A percentile compares a stretch with the other conserved stretches of the same genome.
Evolutionary conservation across 2,888 invertebrate species (phyloP).

Genomic region (Sclerodermus sp.): DNA sequence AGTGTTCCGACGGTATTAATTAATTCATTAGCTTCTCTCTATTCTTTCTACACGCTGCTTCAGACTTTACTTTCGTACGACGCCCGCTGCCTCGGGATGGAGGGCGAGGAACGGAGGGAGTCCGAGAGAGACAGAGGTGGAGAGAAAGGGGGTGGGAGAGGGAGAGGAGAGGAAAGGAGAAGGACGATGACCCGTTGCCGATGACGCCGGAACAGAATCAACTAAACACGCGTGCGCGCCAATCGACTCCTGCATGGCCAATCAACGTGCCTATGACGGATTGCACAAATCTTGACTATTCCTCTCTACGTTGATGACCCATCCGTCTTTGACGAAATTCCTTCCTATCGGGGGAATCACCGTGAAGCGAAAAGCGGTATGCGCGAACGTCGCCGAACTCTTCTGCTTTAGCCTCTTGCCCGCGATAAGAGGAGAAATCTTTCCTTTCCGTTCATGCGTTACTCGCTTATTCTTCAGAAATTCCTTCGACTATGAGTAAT

Average conservation of each 20-base stretch:
- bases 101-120: slow-evolving; percentile 1
- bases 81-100: not conserved
- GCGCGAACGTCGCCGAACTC: no score
- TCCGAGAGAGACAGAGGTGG: slow-evolving; percentile 10
- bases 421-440: no score
- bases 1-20: not conserved
- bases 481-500: no score
- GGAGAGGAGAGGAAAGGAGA: slow-evolving; percentile 15
- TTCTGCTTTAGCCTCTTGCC: no score
- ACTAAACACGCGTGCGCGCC: slow-evolving; percentile 18
- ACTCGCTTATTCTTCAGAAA: no score
- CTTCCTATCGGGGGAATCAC: no score
- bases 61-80: slow-evolving; percentile 19
- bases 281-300: not conserved
- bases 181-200: slow-evolving; percentile 33
- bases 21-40: slow-evolving; percentile 7
- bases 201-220: slow-evolving; percentile 26
- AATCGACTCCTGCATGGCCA: not conserved
- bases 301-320: no score
- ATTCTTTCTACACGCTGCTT: slow-evolving; percentile 15
- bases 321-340: no score
- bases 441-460: no score
- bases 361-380: no score
- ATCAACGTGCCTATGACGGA: slow-evolving; percentile 7
- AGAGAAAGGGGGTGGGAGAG: slow-evolving; percentile 17